Conservation (phyloP, 1,140 invertebrate species). For the Drosophila nigrodunni region DNA sequence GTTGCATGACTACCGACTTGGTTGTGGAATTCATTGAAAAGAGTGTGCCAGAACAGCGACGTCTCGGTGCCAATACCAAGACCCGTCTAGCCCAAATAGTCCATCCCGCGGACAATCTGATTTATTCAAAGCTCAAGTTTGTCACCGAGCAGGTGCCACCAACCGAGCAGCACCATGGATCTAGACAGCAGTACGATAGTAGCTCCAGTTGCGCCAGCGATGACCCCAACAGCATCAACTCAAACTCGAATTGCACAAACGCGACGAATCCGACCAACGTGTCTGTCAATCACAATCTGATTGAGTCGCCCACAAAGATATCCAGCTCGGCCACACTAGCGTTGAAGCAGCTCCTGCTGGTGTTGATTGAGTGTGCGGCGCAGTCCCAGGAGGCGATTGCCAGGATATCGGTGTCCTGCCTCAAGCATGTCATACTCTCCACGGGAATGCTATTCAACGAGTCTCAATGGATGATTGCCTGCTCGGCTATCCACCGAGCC, state of each 20-base stretch:
- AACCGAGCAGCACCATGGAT: slow-evolving; percentile 31
- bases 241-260: not conserved
- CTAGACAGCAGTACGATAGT: slow-evolving; percentile 46
- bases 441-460: slow-evolving; percentile 92
- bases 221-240: slow-evolving; percentile 35
- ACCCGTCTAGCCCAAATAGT: slow-evolving; percentile 79
- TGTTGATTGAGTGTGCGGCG: slow-evolving; percentile 95
- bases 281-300: slow-evolving; percentile 56
- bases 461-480: slow-evolving; percentile 94
- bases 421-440: slow-evolving; percentile 93
- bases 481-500: slow-evolving; percentile 91
- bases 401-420: slow-evolving; percentile 95
- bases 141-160: slow-evolving; percentile 68
- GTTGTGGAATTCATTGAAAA: slow-evolving; percentile 91
- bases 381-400: slow-evolving; percentile 95
- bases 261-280: slow-evolving; percentile 10
- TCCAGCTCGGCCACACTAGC: slow-evolving; percentile 89
- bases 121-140: slow-evolving; percentile 81
- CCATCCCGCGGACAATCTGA: slow-evolving; percentile 75
- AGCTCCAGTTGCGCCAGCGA: slow-evolving; percentile 70
- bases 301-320: slow-evolving; percentile 80
- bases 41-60: slow-evolving; percentile 72
- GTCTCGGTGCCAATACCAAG: slow-evolving; percentile 56
- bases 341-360: slow-evolving; percentile 93
- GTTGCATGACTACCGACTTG: slow-evolving; percentile 94